phyloP scores from a whole-genome alignment of 2,797 vertebrate genomes.

The Typhlichthys eigenmanni region DNA sequence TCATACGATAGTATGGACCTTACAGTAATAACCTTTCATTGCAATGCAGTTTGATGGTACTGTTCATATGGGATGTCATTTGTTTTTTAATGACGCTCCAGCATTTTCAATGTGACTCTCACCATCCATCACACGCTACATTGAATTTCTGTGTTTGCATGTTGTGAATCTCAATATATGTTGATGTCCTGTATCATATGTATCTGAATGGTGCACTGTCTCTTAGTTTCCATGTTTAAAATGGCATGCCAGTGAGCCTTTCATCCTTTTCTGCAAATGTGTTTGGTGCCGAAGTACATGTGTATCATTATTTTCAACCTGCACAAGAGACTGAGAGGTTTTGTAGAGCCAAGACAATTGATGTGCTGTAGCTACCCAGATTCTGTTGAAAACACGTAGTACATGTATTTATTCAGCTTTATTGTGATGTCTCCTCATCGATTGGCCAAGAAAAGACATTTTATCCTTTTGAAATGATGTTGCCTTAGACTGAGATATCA shows the following conservation, averaged over 20 bases:
- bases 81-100: background rate
- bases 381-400: slow-evolving; percentile 22
- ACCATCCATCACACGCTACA: background rate
- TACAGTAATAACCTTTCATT: too few relatives aligned
- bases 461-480: slow-evolving; percentile 57
- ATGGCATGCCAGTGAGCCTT: background rate
- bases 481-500: slow-evolving; percentile 78
- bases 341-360: slow-evolving; percentile 43
- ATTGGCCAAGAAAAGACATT: slow-evolving; percentile 46
- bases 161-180: background rate
- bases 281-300: slow-evolving; percentile 2
- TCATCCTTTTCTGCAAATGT: background rate
- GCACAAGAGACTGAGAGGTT: slow-evolving; percentile 8
- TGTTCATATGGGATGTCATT: background rate
- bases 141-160: slow-evolving; percentile 5
- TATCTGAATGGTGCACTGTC: background rate
- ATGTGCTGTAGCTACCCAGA: slow-evolving; percentile 25
- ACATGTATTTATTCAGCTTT: slow-evolving; percentile 36
- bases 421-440: slow-evolving; percentile 57
- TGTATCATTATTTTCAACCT: slow-evolving; percentile 13
- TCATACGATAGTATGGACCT: too few relatives aligned
- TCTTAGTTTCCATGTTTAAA: slow-evolving; percentile 9
- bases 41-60: too few relatives aligned
- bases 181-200: slow-evolving; percentile 2
- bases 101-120: background rate